Evolutionary conservation across 2,113 vertebrate genomes (phyloP).

Genomic region (Parus major): DNA sequence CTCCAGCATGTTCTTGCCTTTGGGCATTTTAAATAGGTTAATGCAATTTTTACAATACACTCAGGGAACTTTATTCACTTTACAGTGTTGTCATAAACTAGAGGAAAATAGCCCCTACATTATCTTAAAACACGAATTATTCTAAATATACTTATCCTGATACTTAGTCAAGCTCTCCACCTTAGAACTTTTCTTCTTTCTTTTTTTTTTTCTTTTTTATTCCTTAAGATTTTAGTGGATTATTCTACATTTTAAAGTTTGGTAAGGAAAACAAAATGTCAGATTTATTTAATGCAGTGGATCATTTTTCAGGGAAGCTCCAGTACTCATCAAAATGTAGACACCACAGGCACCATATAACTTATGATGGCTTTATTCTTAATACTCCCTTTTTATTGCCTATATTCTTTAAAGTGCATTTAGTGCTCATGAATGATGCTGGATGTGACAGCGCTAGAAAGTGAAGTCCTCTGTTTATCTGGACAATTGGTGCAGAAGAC

Average conservation of each 20-base stretch:
- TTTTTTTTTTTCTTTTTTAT: background rate
- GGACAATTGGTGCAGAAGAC: background rate
- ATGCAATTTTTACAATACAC: conserved; percentile 58
- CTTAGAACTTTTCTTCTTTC: background rate
- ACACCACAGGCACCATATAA: conserved; percentile 43
- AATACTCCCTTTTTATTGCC: conserved; percentile 58
- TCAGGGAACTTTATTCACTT: conserved; percentile 44
- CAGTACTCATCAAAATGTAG: conserved; percentile 44
- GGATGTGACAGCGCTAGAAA: conserved; percentile 6
- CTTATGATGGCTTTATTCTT: conserved; percentile 51
- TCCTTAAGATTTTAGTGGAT: background rate
- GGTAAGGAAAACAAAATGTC: background rate
- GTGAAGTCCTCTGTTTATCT: background rate
- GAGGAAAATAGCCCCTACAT: conserved; percentile 40
- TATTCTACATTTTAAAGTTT: conserved; percentile 8
- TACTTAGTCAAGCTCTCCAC: background rate
- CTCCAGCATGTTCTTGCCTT: conserved; percentile 56
- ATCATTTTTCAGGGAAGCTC: conserved; percentile 44
- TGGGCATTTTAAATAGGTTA: conserved; percentile 68
- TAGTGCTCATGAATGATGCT: conserved; percentile 25
- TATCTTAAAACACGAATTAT: conserved; percentile 21
- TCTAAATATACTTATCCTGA: conserved; percentile 9
- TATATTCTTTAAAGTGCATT: conserved; percentile 50
- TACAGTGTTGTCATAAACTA: conserved; percentile 36
- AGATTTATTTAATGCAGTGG: conserved; percentile 43